Evolutionary conservation across 1,140 invertebrate species (phyloP), one percentile per base, ranked within the genome.

Genomic region (Solen grandis): DNA sequence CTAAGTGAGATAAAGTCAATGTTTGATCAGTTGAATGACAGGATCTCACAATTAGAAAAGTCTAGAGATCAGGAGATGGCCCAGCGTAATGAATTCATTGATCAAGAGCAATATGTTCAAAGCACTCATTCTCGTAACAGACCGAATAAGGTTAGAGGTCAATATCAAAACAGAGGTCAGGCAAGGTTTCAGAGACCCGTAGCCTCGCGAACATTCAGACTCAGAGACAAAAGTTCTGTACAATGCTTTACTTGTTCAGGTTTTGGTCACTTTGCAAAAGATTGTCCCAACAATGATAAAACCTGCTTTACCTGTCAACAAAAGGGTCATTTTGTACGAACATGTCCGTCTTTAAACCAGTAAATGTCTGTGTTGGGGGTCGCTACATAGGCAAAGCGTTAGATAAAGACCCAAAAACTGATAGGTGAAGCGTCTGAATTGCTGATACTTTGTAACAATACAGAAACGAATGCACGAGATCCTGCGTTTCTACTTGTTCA

Each of bases 391-490:
- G 70, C 70, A 73, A 52, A 1, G 16, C 27, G 14, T 19, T 8
- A 50, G 52, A 68, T 25, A 57, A 36, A 5, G 70, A 52, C 60
- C 70, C 70, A 1, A n/a, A n/a, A 57, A 57, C 59, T 72, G 38
- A 33, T 68, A 22, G 33, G 65, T 68, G 65, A 68, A 46, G 19
- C 36, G 14, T 41, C 38, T 68, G 65, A 68, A 50, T 36, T 46
- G 5, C n/a, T 14, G 2, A 52, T 68, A 46, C 22, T 68, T 41
- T 8, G 59, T 38, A 57, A 36, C 31, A 36, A 62, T 25, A 41
- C 38, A 74, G 5, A 19, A 31, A 29, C 57, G 19, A 60, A 13
- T 60, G 57, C 70, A 74, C 4, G 5, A 36, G 70, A 22, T 60
- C 55, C 36, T 54, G 31, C 29, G 70, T 74, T 19, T 60, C 55